Evolutionary conservation across 2,797 vertebrate genomes (phyloP).

Genomic region (Spondyliosoma cantharus): DNA sequence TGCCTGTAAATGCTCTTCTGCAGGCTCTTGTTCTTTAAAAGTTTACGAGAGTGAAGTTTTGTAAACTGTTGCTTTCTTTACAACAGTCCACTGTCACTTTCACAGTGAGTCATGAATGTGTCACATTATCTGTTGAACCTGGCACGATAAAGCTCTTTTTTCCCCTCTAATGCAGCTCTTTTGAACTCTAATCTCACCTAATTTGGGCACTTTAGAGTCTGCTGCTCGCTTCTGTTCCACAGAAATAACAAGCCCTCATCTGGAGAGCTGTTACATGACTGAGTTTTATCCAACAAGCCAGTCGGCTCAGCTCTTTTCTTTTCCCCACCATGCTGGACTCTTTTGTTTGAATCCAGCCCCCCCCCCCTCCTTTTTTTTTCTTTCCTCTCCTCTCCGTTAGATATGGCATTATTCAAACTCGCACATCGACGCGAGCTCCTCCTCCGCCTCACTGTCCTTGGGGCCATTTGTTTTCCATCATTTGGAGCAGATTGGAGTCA

Average conservation of each 20-base stretch:
- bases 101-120: constrained; percentile 24
- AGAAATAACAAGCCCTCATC: constrained; percentile 34
- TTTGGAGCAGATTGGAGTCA: constrained; percentile 72
- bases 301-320: constrained; percentile 18
- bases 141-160: constrained; percentile 13
- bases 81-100: constrained; percentile 6
- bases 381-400: constrained; percentile 44
- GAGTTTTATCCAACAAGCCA: constrained; percentile 30
- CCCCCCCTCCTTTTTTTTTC: too few species aligned
- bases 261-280: constrained; percentile 33
- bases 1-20: too few species aligned
- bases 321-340: constrained; percentile 24
- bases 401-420: constrained; percentile 61
- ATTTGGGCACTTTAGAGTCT: constrained; percentile 12
- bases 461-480: constrained; percentile 78
- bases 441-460: constrained; percentile 47
- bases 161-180: background rate
- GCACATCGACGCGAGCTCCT: constrained; percentile 67
- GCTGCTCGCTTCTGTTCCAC: background rate
- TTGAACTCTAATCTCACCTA: constrained; percentile 13
- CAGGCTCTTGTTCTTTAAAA: too few species aligned
- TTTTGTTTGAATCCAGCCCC: constrained; percentile 38
- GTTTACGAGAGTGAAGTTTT: constrained; percentile 1
- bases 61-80: constrained; percentile 4
- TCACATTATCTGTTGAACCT: constrained; percentile 31